These are phyloP conservation scores for Hafferia zeledoni DNA, from an alignment of 2,797 vertebrate species.

Conservation along the genomic window DNA sequence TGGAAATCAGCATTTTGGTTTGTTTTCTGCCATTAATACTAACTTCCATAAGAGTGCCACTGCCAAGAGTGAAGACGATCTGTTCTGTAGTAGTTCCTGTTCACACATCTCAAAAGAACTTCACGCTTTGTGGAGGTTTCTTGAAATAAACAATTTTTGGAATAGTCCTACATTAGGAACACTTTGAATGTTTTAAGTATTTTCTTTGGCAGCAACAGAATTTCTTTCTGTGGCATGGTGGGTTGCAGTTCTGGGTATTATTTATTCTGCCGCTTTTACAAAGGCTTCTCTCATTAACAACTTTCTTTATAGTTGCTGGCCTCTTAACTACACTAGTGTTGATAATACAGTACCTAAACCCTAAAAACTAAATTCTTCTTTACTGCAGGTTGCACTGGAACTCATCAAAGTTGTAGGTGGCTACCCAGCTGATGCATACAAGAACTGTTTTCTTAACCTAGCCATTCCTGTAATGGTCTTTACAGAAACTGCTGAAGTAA, in stretches of 20 bases:
- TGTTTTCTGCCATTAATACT: background rate
- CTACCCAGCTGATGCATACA: conserved; percentile 89
- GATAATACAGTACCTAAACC: background rate
- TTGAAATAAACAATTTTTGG: background rate
- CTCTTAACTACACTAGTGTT: background rate
- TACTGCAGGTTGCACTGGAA: conserved; percentile 90
- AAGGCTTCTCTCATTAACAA: background rate
- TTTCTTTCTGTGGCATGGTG: background rate
- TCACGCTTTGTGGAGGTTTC: background rate
- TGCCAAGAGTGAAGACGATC: background rate
- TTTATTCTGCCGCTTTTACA: background rate
- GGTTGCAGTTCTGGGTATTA: background rate
- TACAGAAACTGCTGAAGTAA: conserved; percentile 91
- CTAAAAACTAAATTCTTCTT: background rate
- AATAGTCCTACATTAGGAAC: background rate
- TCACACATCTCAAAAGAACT: background rate
- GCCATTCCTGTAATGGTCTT: conserved; percentile 95
- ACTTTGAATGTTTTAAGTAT: background rate
- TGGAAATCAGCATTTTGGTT: background rate
- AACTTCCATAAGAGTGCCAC: background rate
- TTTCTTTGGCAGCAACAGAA: background rate
- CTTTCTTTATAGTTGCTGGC: background rate
- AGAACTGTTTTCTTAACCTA: conserved; percentile 98
- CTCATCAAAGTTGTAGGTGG: conserved; percentile 91
- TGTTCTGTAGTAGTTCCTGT: background rate